These are phyloP conservation scores for Nasonia giraulti DNA, from an alignment of 1,140 invertebrate genomes.

Conservation along the genomic window DNA sequence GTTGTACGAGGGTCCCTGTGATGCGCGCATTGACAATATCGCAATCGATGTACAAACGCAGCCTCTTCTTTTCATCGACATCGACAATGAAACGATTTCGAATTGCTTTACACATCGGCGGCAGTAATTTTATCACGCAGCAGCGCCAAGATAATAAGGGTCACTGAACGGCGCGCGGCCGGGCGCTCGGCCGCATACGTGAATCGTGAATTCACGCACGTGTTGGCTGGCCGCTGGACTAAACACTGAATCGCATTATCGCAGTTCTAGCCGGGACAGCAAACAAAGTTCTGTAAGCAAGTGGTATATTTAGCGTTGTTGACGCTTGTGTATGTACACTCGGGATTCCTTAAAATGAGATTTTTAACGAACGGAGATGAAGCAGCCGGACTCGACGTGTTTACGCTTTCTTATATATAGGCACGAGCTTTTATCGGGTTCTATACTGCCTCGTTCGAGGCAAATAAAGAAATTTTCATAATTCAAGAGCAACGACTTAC, in stretches of 20 bases:
- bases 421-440: no score
- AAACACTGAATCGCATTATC: not conserved
- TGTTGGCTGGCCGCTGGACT: not conserved
- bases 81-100: no score
- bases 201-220: conserved; percentile 18
- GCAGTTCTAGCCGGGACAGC: not conserved
- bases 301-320: not conserved
- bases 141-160: not conserved
- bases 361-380: not conserved
- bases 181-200: not conserved
- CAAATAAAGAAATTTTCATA: not conserved
- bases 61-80: no score
- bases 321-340: not conserved
- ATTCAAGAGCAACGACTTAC: conserved; percentile 75
- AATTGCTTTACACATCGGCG: no score
- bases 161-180: not conserved
- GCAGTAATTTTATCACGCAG: no score
- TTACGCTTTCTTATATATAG: not conserved
- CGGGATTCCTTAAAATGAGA: not conserved
- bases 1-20: no score
- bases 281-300: conserved; percentile 11
- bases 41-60: no score
- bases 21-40: no score
- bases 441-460: not conserved
- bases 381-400: not conserved